Conservation (phyloP, 2,888 invertebrate genomes). For the Microctonus hyperodae region DNA sequence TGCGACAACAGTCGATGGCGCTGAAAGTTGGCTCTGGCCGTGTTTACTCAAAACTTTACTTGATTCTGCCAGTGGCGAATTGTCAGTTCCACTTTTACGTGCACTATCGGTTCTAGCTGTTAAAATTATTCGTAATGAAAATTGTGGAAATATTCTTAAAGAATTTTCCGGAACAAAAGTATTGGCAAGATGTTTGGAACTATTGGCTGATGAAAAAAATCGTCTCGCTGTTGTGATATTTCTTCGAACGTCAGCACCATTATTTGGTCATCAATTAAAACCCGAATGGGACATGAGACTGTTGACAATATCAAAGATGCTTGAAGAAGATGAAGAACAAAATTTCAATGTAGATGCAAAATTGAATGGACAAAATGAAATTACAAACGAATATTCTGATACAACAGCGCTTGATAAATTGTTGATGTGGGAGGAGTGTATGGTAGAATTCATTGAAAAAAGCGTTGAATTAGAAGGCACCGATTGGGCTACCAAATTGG, state of each 20-base stretch:
- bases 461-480: constrained; percentile 52
- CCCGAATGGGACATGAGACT: constrained; percentile 52
- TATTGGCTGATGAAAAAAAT: constrained; percentile 48
- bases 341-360: background rate
- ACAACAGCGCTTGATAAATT: constrained; percentile 27
- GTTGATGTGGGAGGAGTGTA: constrained; percentile 52
- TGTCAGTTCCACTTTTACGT: constrained; percentile 50
- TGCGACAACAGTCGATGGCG: constrained; percentile 56
- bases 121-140: constrained; percentile 49
- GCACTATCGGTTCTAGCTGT: constrained; percentile 51
- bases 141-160: constrained; percentile 42
- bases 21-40: constrained; percentile 59
- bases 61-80: constrained; percentile 46
- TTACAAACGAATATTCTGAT: background rate
- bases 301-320: constrained; percentile 43
- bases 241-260: constrained; percentile 49
- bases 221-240: constrained; percentile 48
- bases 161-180: constrained; percentile 54
- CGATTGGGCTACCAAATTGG: constrained; percentile 51
- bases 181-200: constrained; percentile 52
- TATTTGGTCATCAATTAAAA: constrained; percentile 50
- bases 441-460: constrained; percentile 54
- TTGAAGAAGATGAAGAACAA: constrained; percentile 39
- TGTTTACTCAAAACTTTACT: constrained; percentile 50
- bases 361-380: background rate